These are phyloP conservation scores for Coranthus polyacanthus DNA, from an alignment of 2,797 vertebrate species.

Conservation along the genomic window DNA sequence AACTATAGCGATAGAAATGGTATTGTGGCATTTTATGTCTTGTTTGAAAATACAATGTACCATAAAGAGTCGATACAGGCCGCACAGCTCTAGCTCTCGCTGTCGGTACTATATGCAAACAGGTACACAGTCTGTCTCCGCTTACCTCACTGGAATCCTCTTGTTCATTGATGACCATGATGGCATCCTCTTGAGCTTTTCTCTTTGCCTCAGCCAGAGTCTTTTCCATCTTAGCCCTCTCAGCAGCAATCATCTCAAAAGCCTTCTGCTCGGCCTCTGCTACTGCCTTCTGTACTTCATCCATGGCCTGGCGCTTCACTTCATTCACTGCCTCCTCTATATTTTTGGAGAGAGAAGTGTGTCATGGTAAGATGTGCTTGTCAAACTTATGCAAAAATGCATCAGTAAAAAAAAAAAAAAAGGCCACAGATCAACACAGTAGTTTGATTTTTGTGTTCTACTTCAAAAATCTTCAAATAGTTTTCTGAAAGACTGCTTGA, in stretches of 20 bases:
- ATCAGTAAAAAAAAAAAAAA: too few species aligned
- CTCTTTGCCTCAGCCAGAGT: slow-evolving; percentile 95
- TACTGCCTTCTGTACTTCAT: slow-evolving; percentile 97
- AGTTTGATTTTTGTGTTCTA: not conserved
- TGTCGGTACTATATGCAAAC: too few species aligned
- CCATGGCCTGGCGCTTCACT: slow-evolving; percentile 99
- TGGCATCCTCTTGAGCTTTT: slow-evolving; percentile 95
- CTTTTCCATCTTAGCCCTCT: slow-evolving; percentile 98
- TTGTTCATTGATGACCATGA: slow-evolving; percentile 96
- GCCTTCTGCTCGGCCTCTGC: slow-evolving; percentile 98
- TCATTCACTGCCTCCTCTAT: slow-evolving; percentile 95
- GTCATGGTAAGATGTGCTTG: too few species aligned
- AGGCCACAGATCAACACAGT: too few species aligned
- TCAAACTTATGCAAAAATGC: too few species aligned
- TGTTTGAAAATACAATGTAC: too few species aligned
- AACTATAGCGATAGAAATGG: too few species aligned
- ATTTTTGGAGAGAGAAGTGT: too few species aligned
- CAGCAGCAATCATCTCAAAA: slow-evolving; percentile 96
- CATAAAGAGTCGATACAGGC: too few species aligned
- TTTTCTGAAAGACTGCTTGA: not conserved
- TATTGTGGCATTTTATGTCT: too few species aligned
- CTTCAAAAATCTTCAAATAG: not conserved
- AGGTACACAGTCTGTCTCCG: not conserved
- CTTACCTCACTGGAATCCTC: slow-evolving; percentile 98
- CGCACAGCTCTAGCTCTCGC: too few species aligned